Evolutionary conservation across 2,797 vertebrate genomes (phyloP), one percentile per base, ranked within the genome.

Genomic region (Thalassophryne amazonica): DNA sequence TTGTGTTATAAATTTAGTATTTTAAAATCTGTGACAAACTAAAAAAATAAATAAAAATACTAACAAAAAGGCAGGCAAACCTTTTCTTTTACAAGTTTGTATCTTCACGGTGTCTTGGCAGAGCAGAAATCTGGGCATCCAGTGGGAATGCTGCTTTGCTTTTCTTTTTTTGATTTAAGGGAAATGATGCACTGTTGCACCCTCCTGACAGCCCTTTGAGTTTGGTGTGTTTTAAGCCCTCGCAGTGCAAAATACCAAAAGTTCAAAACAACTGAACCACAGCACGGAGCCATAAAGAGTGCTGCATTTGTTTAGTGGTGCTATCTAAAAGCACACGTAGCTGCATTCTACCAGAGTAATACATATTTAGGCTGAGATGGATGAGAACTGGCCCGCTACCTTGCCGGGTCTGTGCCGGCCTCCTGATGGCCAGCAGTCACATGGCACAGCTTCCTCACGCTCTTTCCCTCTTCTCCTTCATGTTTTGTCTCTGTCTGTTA

Each of bases 41-140:
- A 23, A 15, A 25, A 30, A 23, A 27, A 21, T 38, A 23, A 45
- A 22, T 9, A 19, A 4, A 19, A n/a, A 23, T 65, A 46, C 48
- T 52, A 65, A 50, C 52, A 53, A 38, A 51, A 17, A 48, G 38
- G 41, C 25, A 64, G 48, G 50, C 58, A 60, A 54, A 65, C 55
- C 42, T 22, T 20, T 41, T 27, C 24, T 62, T 61, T 56, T 46
- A 78, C 71, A 78, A 83, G 80, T 72, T 76, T 68, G 62, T 59
- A 69, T 65, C 60, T 21, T 9, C 51, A 73, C 27, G 48, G 60
- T 47, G 38, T 67, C 52, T 71, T 49, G 63, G 50, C 55, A 23
- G 32, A 57, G 64, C 22, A 9, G 8, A 27, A 28, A 63, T 37
- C 60, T 43, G 0, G 7, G 29, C n/a, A 68, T 78, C 83, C 81